These are phyloP conservation scores for Lithodes maja DNA, from an alignment of 2,888 invertebrate species.

Conservation along the genomic window DNA sequence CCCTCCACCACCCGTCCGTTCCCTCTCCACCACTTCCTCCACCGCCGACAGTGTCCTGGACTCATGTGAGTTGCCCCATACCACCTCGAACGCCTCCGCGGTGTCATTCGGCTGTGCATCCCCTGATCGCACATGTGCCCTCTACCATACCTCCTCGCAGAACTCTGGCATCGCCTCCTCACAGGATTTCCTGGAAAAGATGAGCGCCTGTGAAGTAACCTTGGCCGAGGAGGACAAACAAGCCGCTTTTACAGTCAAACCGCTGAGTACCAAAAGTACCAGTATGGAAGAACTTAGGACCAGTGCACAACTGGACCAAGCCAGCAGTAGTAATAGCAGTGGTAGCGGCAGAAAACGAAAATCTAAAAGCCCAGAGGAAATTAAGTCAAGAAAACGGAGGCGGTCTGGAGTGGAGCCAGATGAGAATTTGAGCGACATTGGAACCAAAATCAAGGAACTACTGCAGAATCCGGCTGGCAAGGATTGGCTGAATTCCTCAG, in stretches of 20 bases:
- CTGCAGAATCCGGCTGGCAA: background rate
- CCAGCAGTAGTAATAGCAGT: too few relatives aligned
- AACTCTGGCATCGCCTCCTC: conserved; percentile 47
- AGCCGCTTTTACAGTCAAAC: background rate
- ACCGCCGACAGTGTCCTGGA: background rate
- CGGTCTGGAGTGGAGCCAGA: background rate
- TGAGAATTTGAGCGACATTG: background rate
- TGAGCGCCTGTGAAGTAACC: background rate
- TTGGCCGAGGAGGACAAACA: background rate
- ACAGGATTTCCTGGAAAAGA: conserved; percentile 35
- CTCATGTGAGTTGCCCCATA: background rate
- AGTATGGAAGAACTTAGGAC: background rate
- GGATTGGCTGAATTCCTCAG: conserved; percentile 27
- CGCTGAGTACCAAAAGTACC: background rate
- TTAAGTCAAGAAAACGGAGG: background rate
- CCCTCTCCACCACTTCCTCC: background rate
- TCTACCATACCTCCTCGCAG: conserved; percentile 15
- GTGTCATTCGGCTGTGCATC: conserved; percentile 1
- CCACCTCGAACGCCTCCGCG: conserved; percentile 23
- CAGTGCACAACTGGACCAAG: background rate
- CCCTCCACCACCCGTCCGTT: background rate
- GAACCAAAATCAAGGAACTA: background rate
- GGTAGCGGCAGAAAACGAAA: background rate
- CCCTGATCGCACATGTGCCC: background rate
- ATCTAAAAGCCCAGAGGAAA: background rate